phyloP scores from a whole-genome alignment of 2,797 vertebrate genomes.

The Pygocentrus nattereri region DNA sequence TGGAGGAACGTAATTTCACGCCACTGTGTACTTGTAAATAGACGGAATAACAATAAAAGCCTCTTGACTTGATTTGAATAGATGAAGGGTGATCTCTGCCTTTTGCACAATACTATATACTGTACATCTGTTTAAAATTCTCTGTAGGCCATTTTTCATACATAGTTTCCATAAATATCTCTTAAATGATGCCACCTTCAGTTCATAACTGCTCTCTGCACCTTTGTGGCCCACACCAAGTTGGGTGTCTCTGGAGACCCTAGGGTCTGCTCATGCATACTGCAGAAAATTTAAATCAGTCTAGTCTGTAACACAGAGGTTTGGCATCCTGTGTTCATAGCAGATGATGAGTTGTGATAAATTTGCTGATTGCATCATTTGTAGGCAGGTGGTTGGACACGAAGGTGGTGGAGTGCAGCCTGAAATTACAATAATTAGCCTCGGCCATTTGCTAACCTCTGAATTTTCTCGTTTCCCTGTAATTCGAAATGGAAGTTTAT shows the following conservation, averaged over 20 bases:
- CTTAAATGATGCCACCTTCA: no score
- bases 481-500: neutral
- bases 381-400: slow-evolving; percentile 2
- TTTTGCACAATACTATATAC: no score
- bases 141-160: no score
- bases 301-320: neutral
- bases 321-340: neutral
- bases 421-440: slow-evolving; percentile 34
- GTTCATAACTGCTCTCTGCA: no score
- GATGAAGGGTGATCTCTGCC: no score
- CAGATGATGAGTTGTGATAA: slow-evolving; percentile 1
- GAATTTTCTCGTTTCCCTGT: neutral
- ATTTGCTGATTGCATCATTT: neutral
- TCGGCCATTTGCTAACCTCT: slow-evolving; percentile 11
- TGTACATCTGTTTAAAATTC: no score
- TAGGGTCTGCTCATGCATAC: neutral
- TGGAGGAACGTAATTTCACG: no score
- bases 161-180: no score
- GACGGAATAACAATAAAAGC: no score
- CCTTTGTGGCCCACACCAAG: neutral
- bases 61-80: no score
- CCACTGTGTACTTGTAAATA: no score
- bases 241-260: neutral
- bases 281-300: neutral
- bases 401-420: slow-evolving; percentile 8